Conservation (phyloP, 1,140 invertebrate genomes). For the Grapholita molesta region DNA sequence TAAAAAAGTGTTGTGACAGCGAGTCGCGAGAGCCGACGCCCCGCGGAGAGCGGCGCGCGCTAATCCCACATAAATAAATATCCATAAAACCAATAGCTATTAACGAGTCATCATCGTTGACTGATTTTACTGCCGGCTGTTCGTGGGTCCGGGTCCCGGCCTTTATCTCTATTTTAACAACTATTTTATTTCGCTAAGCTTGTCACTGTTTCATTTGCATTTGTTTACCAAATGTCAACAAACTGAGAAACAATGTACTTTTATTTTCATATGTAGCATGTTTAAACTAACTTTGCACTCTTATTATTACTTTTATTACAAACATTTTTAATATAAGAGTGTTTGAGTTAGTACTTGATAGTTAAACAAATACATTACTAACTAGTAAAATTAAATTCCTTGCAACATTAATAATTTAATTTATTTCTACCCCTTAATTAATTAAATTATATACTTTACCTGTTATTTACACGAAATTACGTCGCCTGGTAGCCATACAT, state of each 20-base stretch:
- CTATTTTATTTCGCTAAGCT: constrained; percentile 1
- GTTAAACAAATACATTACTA: too few relatives aligned
- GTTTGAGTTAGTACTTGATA: too few relatives aligned
- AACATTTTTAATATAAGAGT: too few relatives aligned
- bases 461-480: too few relatives aligned
- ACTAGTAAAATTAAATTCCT: too few relatives aligned
- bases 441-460: too few relatives aligned
- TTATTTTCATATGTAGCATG: not conserved
- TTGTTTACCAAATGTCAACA: constrained; percentile 12
- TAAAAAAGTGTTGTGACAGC: constrained; percentile 43
- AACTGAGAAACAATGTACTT: not conserved
- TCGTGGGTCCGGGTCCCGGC: not conserved
- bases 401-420: too few relatives aligned
- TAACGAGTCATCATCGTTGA: constrained; percentile 18
- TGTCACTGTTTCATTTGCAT: constrained; percentile 13
- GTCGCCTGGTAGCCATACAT: too few relatives aligned
- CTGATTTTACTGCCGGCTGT: constrained; percentile 21
- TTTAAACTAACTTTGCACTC: not conserved
- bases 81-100: constrained; percentile 12
- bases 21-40: constrained; percentile 22
- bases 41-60: constrained; percentile 24
- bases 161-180: constrained; percentile 12
- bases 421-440: too few relatives aligned
- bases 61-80: constrained; percentile 20
- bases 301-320: too few relatives aligned